A percentile compares a stretch with the other conserved stretches of the same genome.
Conservation (phyloP, 2,797 vertebrate species). For the Hydrolagus colliei region DNA sequence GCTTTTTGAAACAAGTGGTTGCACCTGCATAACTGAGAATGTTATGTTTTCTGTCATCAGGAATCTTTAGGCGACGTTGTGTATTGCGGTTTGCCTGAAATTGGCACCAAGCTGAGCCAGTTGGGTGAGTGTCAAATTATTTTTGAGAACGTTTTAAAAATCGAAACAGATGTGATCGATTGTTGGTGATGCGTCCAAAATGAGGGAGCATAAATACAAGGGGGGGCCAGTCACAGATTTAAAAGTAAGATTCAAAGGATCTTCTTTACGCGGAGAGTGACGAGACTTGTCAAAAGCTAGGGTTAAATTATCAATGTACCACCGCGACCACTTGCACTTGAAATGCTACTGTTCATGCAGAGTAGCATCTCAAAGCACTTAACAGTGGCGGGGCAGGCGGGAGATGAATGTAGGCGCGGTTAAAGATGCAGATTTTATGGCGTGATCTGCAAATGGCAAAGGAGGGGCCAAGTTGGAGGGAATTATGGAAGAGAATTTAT, state of each 20-base stretch:
- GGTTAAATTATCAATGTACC: neutral
- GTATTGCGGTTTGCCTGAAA: conserved; percentile 91
- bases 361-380: neutral
- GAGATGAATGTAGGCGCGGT: too few relatives aligned
- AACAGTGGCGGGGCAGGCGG: too few relatives aligned
- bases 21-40: neutral
- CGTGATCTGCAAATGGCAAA: too few relatives aligned
- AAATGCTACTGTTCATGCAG: neutral
- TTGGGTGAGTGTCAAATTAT: conserved; percentile 61
- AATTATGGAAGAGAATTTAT: neutral
- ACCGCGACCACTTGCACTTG: too few relatives aligned
- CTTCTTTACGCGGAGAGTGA: neutral
- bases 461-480: too few relatives aligned
- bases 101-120: conserved; percentile 82
- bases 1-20: too few relatives aligned
- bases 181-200: neutral
- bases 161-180: neutral
- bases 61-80: conserved; percentile 94
- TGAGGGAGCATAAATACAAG: too few relatives aligned
- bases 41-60: conserved; percentile 52
- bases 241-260: neutral
- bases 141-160: neutral
- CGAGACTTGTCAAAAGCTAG: too few relatives aligned
- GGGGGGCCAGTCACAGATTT: neutral
- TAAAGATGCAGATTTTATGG: too few relatives aligned